A percentile compares a stretch with the other conserved stretches of the same genome.
phyloP scores from a whole-genome alignment of 2,113 vertebrate genomes.

The Nothobranchius kuhntae region DNA sequence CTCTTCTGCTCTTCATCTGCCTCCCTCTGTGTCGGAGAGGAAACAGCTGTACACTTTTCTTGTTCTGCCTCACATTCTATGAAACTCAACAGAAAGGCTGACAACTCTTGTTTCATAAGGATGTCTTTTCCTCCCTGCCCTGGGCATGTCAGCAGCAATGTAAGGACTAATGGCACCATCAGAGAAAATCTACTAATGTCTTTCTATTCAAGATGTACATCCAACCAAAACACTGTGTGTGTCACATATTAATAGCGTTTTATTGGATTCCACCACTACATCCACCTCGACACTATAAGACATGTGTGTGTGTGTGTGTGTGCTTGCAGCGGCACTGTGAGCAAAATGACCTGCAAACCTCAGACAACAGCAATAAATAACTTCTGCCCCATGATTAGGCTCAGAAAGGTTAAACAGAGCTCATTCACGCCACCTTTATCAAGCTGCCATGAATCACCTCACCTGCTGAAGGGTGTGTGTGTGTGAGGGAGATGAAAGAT shows the following conservation, averaged over 20 bases:
- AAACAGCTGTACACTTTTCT: constrained; percentile 76
- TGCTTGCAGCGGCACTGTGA: constrained; percentile 7
- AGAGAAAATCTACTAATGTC: not conserved
- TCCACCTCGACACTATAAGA: not conserved
- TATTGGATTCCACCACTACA: not conserved
- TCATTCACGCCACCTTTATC: constrained; percentile 52
- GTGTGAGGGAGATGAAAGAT: constrained; percentile 31
- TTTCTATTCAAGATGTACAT: not conserved
- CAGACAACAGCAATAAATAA: constrained; percentile 56
- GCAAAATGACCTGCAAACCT: not conserved
- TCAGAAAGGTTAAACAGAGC: constrained; percentile 61
- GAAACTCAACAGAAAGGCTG: constrained; percentile 74
- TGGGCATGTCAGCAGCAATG: constrained; percentile 20
- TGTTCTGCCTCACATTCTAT: constrained; percentile 74
- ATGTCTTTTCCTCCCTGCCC: constrained; percentile 35
- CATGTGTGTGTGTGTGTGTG: not conserved
- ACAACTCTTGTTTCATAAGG: constrained; percentile 66
- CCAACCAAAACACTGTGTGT: not conserved
- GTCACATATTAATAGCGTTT: not conserved
- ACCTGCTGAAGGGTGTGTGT: constrained; percentile 43
- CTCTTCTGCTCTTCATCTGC: constrained; percentile 61
- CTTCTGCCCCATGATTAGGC: constrained; percentile 51
- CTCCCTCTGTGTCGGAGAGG: constrained; percentile 69
- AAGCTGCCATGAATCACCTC: constrained; percentile 58
- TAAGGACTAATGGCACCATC: not conserved